These are phyloP conservation scores for Pitta sordida DNA, from an alignment of 2,113 vertebrate genomes.

Conservation along the genomic window DNA sequence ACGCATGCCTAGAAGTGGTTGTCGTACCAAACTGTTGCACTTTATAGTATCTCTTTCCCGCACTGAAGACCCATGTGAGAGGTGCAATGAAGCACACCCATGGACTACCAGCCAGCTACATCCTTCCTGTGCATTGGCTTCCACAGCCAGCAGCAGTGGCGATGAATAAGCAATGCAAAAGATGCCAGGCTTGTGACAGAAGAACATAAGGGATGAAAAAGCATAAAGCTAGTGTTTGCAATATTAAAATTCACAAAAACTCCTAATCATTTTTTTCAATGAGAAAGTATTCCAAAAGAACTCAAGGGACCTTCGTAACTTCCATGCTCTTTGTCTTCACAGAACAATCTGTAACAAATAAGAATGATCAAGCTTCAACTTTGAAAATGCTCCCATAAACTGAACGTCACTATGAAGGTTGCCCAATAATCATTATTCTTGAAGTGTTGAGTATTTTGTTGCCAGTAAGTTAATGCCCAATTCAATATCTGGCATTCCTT, in stretches of 20 bases:
- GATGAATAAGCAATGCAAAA: not conserved
- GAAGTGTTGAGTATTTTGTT: not conserved
- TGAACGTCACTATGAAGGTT: not conserved
- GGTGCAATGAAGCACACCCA: not conserved
- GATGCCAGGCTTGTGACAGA: not conserved
- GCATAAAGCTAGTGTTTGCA: not conserved
- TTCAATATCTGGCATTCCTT: not conserved
- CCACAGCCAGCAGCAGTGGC: not conserved
- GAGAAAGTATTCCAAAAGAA: not conserved
- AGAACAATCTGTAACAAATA: not conserved
- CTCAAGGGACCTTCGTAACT: not conserved
- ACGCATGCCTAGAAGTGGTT: not conserved
- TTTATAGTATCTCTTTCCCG: rapidly evolving
- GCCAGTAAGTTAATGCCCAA: not conserved
- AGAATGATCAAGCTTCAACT: not conserved
- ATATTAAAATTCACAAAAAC: not conserved
- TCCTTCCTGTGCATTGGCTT: not conserved
- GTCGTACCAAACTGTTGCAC: not conserved
- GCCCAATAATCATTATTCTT: not conserved
- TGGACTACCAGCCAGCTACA: not conserved
- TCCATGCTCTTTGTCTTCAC: not conserved
- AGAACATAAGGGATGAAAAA: not conserved
- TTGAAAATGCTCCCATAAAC: not conserved
- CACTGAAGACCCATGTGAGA: rapidly evolving
- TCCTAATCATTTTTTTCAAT: not conserved